Evolutionary conservation across 2,797 vertebrate species (phyloP), one percentile per base, ranked within the genome.

Genomic region (Erethizon dorsatum): DNA sequence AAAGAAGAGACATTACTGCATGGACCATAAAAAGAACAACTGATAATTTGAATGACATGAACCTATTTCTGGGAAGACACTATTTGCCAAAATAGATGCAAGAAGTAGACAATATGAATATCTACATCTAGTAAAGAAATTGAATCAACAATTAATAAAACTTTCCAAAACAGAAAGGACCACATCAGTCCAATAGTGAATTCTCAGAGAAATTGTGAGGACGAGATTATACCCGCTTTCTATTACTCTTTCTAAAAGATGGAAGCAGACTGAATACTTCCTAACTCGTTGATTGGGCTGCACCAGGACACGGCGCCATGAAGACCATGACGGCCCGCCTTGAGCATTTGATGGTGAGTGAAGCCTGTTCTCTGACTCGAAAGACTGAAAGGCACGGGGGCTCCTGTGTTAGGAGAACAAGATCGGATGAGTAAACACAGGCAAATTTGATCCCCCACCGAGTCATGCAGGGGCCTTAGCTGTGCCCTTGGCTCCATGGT

Each of bases 321-420:
- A 20, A 33, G 26, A n/a, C 7, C n/a, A 3, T 1, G 11, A 12
- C 6, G 24, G 24, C 9, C 50, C 17, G 15, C 31, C 14, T 20
- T 52, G 33, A 11, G 47, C 9, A 75, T 31, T 54, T 50, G n/a
- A 41, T 31, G 26, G 31, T 75, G 12, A 50, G 15, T 6, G 28
- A 77, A 7, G 56, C 11, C 20, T 6, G 4, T 1, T 15, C 3
- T 77, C 20, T 57, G 13, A 15, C 61, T 17, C n/a, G 5, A 79
- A 78, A 18, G 56, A 8, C 6, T n/a, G 26, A 1, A n/a, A 20
- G 0, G 8, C 2, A 5, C 2, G 45, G 15, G 45, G 9, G 13
- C 14, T 57, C 47, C 7, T 11, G 4, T 2, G 7, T 28, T 31
- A 69, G 26, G 14, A 89, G 3, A 5, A 6, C 33, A 61, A n/a